These are phyloP conservation scores for Chaetops frenatus DNA, from an alignment of 2,113 vertebrate genomes.

Conservation along the genomic window DNA sequence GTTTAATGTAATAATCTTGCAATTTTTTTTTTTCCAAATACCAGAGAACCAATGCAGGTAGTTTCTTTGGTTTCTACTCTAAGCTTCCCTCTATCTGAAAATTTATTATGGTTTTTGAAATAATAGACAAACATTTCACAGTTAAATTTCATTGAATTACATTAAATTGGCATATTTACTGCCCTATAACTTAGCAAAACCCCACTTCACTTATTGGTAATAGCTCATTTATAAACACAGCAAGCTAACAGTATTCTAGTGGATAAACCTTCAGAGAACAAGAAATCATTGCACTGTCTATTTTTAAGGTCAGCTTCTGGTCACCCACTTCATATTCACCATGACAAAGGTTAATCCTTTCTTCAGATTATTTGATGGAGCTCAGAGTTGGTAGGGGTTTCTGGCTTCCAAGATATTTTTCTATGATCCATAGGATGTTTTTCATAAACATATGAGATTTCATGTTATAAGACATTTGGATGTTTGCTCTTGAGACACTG, in stretches of 20 bases:
- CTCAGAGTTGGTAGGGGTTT: rapidly evolving
- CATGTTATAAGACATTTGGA: rapidly evolving
- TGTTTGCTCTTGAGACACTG: background rate
- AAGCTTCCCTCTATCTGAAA: background rate
- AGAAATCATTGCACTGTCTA: background rate
- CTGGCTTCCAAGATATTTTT: background rate
- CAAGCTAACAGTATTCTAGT: background rate
- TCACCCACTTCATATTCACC: background rate
- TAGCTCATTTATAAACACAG: background rate
- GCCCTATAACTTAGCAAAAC: background rate
- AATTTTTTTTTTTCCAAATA: background rate
- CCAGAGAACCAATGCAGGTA: background rate
- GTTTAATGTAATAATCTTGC: background rate
- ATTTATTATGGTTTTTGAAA: background rate
- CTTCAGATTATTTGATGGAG: background rate
- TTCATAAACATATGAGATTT: background rate
- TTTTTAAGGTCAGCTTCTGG: background rate
- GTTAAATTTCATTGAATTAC: background rate
- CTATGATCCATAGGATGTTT: background rate
- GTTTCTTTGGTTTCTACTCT: background rate
- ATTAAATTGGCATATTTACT: background rate
- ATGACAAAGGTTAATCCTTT: background rate
- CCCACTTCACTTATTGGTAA: background rate
- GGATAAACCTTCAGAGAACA: background rate
- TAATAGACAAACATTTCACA: background rate